Evolutionary conservation across 2,888 invertebrate genomes (phyloP), one percentile per base, ranked within the genome.

Genomic region (Acleris literana): DNA sequence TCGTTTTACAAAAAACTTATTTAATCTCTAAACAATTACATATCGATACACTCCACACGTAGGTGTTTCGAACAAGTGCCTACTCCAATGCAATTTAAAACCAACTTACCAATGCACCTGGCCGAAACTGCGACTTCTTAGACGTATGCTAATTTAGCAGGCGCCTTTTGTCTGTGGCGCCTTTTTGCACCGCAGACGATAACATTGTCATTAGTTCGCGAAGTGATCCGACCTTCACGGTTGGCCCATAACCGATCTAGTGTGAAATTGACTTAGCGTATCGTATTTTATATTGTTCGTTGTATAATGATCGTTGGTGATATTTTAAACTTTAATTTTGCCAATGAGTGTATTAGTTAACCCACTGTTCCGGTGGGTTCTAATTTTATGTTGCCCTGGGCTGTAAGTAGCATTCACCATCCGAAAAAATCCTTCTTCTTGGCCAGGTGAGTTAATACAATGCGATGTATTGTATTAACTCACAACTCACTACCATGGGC

Each of bases 191-290:
- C n/a, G 60, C 17, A 60, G 5, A 20, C 33, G 18, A 9, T 65
- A 65, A 44, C 44, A 51, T 65, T 44, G 65, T 60, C 7, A 11
- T 20, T 17, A 39, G 54, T 16, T 7, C 46, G 46, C 48, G 52
- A 25, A 33, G 46, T 59, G 39, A 22, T 22, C 3, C 39, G 60
- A 64, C 59, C 68, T 68, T 64, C 68, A 68, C 51, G 68, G 54
- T 64, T 60, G 29, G 59, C 51, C 55, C 55, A 48, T 7, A 55
- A 51, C 51, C 49, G 55, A 52, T 68, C 54, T 59, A 59, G 63
- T 56, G 63, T 68, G 59, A 68, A 68, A 63, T 63, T 60, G 44
- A 44, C 46, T 63, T 46, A 55, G 51, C 51, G 52, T 66, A 57
- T 57, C 13, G 57, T 22, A 46, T 56, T n/a, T n/a, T 46, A 44